Percentiles rank a stretch among this genome's conserved stretches.
Conservation (phyloP, 2,797 vertebrate species). For the Tokudaia tokunoshimensis region DNA sequence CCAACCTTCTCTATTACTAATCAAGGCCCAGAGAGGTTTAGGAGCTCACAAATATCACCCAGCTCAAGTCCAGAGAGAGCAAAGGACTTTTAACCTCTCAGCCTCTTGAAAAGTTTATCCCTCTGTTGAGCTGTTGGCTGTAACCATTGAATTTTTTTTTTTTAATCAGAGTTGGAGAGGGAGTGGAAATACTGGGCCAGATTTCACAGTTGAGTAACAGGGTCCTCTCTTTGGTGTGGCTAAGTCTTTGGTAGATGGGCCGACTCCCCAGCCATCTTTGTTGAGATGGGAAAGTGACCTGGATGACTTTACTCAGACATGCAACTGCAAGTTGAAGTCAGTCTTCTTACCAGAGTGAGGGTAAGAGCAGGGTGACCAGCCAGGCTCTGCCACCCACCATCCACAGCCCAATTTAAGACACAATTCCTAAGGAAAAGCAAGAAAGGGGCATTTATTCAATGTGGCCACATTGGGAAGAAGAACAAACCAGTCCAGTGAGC, state of each 20-base stretch:
- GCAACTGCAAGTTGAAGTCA: background rate
- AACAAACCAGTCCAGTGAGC: background rate
- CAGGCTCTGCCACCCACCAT: background rate
- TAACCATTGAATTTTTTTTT: background rate
- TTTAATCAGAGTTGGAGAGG: background rate
- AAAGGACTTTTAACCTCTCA: background rate
- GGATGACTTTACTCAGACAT: background rate
- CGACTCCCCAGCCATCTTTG: background rate
- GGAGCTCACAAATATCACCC: background rate
- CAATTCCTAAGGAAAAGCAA: background rate
- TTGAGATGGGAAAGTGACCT: background rate
- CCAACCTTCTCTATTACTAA: background rate
- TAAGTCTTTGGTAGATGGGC: background rate
- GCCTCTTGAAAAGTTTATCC: background rate
- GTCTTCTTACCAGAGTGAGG: background rate
- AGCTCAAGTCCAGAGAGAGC: background rate
- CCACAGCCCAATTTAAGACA: background rate
- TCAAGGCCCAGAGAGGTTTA: constrained; percentile 47
- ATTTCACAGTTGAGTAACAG: background rate
- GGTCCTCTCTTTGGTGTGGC: background rate
- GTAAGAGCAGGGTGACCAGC: background rate
- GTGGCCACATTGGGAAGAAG: no score
- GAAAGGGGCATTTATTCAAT: background rate
- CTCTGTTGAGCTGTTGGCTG: background rate
- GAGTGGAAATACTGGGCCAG: background rate